These are phyloP conservation scores for Aricia agestis DNA, from an alignment of 1,140 invertebrate species.

Conservation along the genomic window DNA sequence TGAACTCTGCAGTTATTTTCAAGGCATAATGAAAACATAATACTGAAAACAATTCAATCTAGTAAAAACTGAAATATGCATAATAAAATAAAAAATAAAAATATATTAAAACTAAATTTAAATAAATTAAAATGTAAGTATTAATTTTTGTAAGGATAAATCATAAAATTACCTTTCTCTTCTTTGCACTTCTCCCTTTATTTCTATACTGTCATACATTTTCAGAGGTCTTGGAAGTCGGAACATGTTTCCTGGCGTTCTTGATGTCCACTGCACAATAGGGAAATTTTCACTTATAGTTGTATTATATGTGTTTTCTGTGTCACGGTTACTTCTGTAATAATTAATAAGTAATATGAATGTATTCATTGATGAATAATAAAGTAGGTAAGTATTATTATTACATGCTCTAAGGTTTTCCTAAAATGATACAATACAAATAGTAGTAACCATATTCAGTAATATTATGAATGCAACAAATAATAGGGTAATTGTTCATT, in stretches of 20 bases:
- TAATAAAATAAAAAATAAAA: background rate
- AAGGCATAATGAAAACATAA: background rate
- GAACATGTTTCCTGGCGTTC: constrained; percentile 47
- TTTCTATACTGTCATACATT: constrained; percentile 36
- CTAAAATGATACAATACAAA: no score
- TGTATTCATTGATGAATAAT: background rate
- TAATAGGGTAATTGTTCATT: no score
- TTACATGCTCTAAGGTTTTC: no score
- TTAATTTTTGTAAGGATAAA: background rate
- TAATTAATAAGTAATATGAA: background rate
- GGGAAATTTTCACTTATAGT: constrained; percentile 42
- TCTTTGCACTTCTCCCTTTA: constrained; percentile 26
- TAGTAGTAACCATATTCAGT: no score
- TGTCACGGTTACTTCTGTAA: constrained; percentile 9
- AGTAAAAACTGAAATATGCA: background rate
- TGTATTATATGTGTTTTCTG: constrained; percentile 38
- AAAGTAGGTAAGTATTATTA: no score
- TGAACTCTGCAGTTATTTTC: background rate
- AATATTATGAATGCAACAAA: no score
- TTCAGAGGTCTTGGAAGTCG: constrained; percentile 49
- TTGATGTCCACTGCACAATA: constrained; percentile 41
- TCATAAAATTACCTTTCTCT: constrained; percentile 31
- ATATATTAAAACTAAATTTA: background rate
- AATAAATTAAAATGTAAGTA: background rate
- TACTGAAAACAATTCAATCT: background rate